Base-by-base conservation (phyloP, 2,113 vertebrate genomes). In the Chamaetylas fuelleborni region DNA sequence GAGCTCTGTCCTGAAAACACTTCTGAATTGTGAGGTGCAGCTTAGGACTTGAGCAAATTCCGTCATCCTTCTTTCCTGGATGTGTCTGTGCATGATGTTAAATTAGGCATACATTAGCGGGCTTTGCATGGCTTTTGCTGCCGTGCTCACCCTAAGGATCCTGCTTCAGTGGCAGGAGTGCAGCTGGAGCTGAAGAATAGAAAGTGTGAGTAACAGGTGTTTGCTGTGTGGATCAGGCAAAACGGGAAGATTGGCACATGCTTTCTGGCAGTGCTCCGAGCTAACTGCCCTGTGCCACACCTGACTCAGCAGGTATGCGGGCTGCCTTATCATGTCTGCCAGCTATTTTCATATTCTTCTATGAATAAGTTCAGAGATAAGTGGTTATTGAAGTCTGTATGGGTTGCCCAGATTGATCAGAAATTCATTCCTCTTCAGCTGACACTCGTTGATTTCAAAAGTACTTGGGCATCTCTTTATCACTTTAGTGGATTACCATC, bases 241-340 rank as follows among this genome's bases (percentile, higher is more conserved):
- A 62, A 0, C 0, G n/a, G 24, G 50, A 77, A 25, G 47, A 12
- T 17, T 24, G 53, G 28, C 58, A 28, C 11, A 3, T 0, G 0
- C 16, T 24, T 60, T 33, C 54, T 88, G 91, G 84, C 81, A n/a
- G 60, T 2, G 5, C 18, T 92, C 47, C 11, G 4, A 22, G 36
- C 33, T 29, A 15, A n/a, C 58, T 83, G 74, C 31, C 24, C 28
- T 51, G 62, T 78, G 67, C 54, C 74, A 60, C 73, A 60, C 42
- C 43, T 88, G 86, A 70, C 13, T 18, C 47, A 50, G 56, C 64
- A 66, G 71, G 47, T 67, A 11, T 7, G 4, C 0, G 1, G 29
- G 23, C 33, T 58, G 54, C 38, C 25, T 90, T 83, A 65, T 71
- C 26, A 3, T 3, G 8, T 43, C 15, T 91, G 40, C 31, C 19